These are phyloP conservation scores for Ptychochromis oligacanthus DNA, from an alignment of 2,113 vertebrate genomes.

Conservation along the genomic window DNA sequence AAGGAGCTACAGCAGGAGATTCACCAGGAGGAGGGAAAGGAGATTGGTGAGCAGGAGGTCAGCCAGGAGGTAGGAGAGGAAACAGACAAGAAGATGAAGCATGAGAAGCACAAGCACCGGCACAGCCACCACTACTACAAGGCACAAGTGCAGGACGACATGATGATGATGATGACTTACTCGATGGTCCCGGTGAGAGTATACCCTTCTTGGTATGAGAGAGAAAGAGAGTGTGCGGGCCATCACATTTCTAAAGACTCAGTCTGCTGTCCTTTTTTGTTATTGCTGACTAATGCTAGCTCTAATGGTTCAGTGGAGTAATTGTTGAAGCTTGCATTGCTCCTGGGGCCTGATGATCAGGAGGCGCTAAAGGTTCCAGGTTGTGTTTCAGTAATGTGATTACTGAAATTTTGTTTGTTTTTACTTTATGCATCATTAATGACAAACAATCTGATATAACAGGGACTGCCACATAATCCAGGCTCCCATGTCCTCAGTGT, in stretches of 20 bases:
- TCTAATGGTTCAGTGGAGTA: background rate
- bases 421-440: no score
- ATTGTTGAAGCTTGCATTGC: background rate
- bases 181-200: constrained; percentile 93
- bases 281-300: background rate
- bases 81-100: constrained; percentile 77
- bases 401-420: background rate
- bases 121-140: constrained; percentile 72
- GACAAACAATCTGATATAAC: no score
- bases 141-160: constrained; percentile 81
- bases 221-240: background rate
- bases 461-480: no score
- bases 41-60: constrained; percentile 41
- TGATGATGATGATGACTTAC: constrained; percentile 94
- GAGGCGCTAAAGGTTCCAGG: background rate
- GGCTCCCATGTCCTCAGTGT: background rate
- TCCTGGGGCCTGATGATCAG: background rate
- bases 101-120: constrained; percentile 63
- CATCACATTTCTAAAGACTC: background rate
- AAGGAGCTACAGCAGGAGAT: constrained; percentile 48
- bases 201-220: background rate
- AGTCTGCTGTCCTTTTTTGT: background rate
- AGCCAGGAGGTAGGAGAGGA: constrained; percentile 67
- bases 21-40: constrained; percentile 4
- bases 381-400: background rate